Conservation (phyloP, 2,113 vertebrate species). For the Pseudopodoces humilis region DNA sequence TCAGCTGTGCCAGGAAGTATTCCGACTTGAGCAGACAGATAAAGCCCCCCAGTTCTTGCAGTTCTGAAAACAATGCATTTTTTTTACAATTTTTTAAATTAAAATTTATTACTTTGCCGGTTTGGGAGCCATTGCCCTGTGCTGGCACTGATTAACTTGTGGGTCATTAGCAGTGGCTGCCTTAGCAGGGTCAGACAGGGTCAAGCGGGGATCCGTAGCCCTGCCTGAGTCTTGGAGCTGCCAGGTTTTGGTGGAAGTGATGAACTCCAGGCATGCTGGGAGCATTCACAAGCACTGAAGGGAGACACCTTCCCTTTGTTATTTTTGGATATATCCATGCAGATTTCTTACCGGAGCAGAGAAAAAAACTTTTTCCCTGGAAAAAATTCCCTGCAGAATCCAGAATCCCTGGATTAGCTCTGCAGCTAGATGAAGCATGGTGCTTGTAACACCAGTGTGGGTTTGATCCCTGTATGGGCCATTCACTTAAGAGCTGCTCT, state of each 20-base stretch:
- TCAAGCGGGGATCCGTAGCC: background rate
- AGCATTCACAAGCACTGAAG: background rate
- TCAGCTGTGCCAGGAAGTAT: background rate
- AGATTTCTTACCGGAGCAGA: background rate
- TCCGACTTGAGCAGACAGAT: background rate
- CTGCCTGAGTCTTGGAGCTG: background rate
- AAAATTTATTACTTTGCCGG: background rate
- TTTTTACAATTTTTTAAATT: background rate
- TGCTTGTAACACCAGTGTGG: accelerated
- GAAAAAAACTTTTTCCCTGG: background rate
- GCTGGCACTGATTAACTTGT: background rate
- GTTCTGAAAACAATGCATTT: background rate
- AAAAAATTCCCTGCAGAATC: background rate
- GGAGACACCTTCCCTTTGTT: background rate
- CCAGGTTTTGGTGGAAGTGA: background rate
- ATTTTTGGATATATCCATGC: background rate
- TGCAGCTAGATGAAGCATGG: background rate
- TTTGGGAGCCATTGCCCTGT: background rate
- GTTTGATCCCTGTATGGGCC: background rate
- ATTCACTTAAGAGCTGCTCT: background rate
- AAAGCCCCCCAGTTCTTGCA: too few relatives aligned
- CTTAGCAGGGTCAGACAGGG: background rate
- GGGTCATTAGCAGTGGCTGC: background rate
- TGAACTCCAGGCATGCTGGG: background rate
- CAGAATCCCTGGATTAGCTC: background rate